A percentile compares a stretch with the other conserved stretches of the same genome.
These are phyloP conservation scores for Hyperoplus immaculatus DNA, from an alignment of 2,797 vertebrate species.

Conservation along the genomic window DNA sequence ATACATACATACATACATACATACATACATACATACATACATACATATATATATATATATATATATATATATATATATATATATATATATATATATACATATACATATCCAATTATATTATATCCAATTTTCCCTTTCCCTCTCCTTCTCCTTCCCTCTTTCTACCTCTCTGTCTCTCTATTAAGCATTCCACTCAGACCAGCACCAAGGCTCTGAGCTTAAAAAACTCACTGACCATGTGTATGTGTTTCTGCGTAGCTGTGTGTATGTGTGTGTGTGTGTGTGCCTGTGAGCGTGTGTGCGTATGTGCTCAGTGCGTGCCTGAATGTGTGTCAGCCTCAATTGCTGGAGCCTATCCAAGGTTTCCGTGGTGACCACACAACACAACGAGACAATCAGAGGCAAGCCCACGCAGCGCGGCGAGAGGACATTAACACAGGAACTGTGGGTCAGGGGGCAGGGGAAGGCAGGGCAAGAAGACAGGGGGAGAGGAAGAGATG, in stretches of 20 bases:
- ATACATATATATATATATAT: neutral
- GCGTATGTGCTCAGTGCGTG: slow-evolving; percentile 68
- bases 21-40: too few species aligned
- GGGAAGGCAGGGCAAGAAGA: slow-evolving; percentile 71
- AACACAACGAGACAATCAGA: slow-evolving; percentile 91
- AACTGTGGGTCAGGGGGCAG: slow-evolving; percentile 84
- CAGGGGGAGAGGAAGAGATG: slow-evolving; percentile 40
- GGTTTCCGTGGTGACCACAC: slow-evolving; percentile 91
- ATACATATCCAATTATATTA: slow-evolving; percentile 17
- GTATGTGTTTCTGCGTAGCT: slow-evolving; percentile 16
- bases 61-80: neutral
- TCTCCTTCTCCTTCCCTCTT: slow-evolving; percentile 40
- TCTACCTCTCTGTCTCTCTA: slow-evolving; percentile 69
- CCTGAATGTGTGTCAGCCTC: slow-evolving; percentile 84
- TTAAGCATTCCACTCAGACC: slow-evolving; percentile 84
- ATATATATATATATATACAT: neutral
- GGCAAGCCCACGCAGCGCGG: slow-evolving; percentile 88
- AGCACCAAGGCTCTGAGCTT: slow-evolving; percentile 76
- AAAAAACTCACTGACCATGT: slow-evolving; percentile 76
- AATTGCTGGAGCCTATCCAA: slow-evolving; percentile 89
- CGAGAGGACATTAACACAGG: slow-evolving; percentile 88
- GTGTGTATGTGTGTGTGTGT: slow-evolving; percentile 23
- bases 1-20: too few species aligned
- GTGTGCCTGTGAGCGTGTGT: slow-evolving; percentile 37
- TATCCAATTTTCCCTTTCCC: slow-evolving; percentile 35